These are phyloP conservation scores for Hirtodrosophila cameraria DNA, from an alignment of 2,888 invertebrate species.

Conservation along the genomic window DNA sequence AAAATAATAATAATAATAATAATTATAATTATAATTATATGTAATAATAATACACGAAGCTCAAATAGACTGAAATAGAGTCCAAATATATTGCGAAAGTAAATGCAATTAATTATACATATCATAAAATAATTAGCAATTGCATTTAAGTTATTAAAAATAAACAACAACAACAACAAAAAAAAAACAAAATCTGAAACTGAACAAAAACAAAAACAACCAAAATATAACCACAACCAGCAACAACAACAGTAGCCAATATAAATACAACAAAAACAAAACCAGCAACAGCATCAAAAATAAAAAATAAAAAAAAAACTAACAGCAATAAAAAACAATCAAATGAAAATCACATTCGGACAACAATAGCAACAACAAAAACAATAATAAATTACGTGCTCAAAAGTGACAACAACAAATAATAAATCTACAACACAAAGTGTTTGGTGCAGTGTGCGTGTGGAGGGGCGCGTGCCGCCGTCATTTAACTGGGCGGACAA, in stretches of 20 bases:
- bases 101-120: constrained; percentile 84
- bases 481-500: constrained; percentile 35
- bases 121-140: constrained; percentile 82
- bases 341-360: too few species aligned
- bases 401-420: constrained; percentile 13
- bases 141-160: constrained; percentile 74
- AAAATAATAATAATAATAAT: constrained; percentile 29
- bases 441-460: constrained; percentile 13
- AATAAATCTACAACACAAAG: constrained; percentile 10
- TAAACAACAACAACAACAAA: constrained; percentile 19
- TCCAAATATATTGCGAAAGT: constrained; percentile 82
- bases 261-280: constrained; percentile 8
- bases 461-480: constrained; percentile 36
- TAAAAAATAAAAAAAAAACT: constrained; percentile 10
- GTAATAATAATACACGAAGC: constrained; percentile 66
- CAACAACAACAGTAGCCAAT: constrained; percentile 26
- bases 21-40: constrained; percentile 42
- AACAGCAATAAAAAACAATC: constrained; percentile 7
- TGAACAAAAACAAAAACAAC: constrained; percentile 18
- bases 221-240: too few species aligned
- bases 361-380: neutral
- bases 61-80: constrained; percentile 83
- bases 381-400: constrained; percentile 28
- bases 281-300: constrained; percentile 29
- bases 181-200: constrained; percentile 2